Evolutionary conservation across 2,888 invertebrate genomes (phyloP).

Genomic region (Agrotis ipsilon): DNA sequence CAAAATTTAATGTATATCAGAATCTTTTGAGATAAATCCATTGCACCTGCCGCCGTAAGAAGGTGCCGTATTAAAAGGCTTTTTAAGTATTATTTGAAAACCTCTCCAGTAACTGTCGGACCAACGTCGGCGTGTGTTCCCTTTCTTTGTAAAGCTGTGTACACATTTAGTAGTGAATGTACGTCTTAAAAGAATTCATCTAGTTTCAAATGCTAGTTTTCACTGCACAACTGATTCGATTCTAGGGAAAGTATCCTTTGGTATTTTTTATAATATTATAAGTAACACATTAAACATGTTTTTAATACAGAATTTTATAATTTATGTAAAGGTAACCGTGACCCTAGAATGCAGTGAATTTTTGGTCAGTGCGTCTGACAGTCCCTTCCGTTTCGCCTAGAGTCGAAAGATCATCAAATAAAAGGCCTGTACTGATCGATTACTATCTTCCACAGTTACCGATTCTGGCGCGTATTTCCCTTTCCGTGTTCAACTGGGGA

Average conservation of each 20-base stretch:
- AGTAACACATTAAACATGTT: too few species aligned
- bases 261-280: background rate
- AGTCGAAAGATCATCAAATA: too few species aligned
- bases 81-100: constrained; percentile 70
- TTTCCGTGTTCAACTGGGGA: too few species aligned
- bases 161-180: constrained; percentile 32
- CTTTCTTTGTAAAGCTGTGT: constrained; percentile 52
- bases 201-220: background rate
- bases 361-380: too few species aligned
- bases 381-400: too few species aligned
- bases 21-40: constrained; percentile 61
- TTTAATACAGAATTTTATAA: too few species aligned
- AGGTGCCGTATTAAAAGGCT: constrained; percentile 69
- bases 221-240: background rate
- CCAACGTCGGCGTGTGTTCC: constrained; percentile 48
- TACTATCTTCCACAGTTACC: too few species aligned
- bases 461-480: too few species aligned
- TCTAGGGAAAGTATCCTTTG: background rate
- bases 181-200: constrained; percentile 22
- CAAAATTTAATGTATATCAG: constrained; percentile 45
- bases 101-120: constrained; percentile 61
- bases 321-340: too few species aligned
- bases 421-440: too few species aligned
- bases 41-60: constrained; percentile 63
- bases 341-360: too few species aligned